Evolutionary conservation across 2,113 vertebrate species (phyloP), one percentile per base, ranked within the genome.

Genomic region (Sarotherodon lohbergeri): DNA sequence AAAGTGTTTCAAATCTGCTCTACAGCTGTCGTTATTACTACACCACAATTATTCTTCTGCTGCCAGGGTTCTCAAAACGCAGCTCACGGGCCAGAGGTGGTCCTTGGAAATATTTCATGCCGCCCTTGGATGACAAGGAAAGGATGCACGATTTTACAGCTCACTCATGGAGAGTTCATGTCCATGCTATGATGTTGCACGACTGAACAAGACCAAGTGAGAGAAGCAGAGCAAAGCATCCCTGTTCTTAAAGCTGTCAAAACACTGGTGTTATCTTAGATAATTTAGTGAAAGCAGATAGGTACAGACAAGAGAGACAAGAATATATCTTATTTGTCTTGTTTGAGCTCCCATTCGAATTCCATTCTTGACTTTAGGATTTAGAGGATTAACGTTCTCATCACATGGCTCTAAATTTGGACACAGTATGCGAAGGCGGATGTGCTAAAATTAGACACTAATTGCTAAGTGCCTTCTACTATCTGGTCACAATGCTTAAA

Each of bases 361-460:
- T 87, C 63, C 80, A 55, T 89, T 91, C 73, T 80, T 85, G 78
- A 57, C 88, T 83, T 86, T 24, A 32, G 68, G 87, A 84, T 90
- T 90, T 55, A 80, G 48, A 83, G 73, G 88, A 92, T 95, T 92
- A 88, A 57, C 50, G 5, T 68, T 88, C 80, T 88, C 85, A 80
- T 89, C 54, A 71, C 76, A 73, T 32, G 22, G 61, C 85, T 92
- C 89, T 82, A 86, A 90, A 92, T 90, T 88, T 85, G 88, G 80
- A 88, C 82, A n/a, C 46, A 78, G 80, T 83, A 3, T 27, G 13
- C 29, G 52, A 10, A 89, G 73, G 41, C 32, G 46, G 27, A 81
- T 55, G 63, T 41, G 63, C 55, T 89, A 82, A 85, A 91, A 89
- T 88, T 85, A 88, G 63, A 55, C 10, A 13, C 48, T 57, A 41